Base-by-base conservation (phyloP, 2,888 invertebrate genomes). In the Drosophila cracens region DNA sequence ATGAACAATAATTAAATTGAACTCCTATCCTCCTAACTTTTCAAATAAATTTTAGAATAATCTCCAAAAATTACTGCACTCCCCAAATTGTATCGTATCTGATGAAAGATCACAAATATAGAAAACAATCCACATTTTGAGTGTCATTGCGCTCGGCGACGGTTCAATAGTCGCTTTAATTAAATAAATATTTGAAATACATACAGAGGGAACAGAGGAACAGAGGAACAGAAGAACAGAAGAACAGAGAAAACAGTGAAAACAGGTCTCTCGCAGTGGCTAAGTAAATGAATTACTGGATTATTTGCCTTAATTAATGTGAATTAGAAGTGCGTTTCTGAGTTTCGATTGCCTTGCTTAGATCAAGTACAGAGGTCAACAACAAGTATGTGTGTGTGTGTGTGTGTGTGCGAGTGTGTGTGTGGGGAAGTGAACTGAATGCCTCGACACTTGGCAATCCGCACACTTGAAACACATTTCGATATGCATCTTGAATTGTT, bases 281-380 rank as follows among this genome's bases (percentile, higher is more conserved):
- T 52, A 66, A 76, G 49, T 71, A 21, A 62, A 60, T 82, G 65
- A 73, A 46, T 76, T 68, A 60, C 71, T 64, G 49, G 66, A 53
- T 63, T 66, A 86, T 74, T 77, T 88, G 82, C 63, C 56, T 70
- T 72, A 48, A 76, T 78, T 75, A 56, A 82, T 84, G 84, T 67
- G 54, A 76, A 68, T 76, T 64, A 51, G 53, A 38, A 52, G 52
- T 64, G 57, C 59, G 70, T 34, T 38, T 18, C 18, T 34, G 31
- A 64, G 31, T 31, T 48, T 38, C 51, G 61, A 64, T 60, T 46
- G 40, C 57, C 56, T 53, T 43, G 48, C 49, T 56, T 48, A 33
- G 31, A 57, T 58, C 46, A 46, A 33, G 62, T 38, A 27, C 34
- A 46, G 34, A 53, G 46, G 40, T 51, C 46, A 46, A 25, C 46